Base-by-base conservation (phyloP, 2,113 vertebrate species). In the Caracal caracal region DNA sequence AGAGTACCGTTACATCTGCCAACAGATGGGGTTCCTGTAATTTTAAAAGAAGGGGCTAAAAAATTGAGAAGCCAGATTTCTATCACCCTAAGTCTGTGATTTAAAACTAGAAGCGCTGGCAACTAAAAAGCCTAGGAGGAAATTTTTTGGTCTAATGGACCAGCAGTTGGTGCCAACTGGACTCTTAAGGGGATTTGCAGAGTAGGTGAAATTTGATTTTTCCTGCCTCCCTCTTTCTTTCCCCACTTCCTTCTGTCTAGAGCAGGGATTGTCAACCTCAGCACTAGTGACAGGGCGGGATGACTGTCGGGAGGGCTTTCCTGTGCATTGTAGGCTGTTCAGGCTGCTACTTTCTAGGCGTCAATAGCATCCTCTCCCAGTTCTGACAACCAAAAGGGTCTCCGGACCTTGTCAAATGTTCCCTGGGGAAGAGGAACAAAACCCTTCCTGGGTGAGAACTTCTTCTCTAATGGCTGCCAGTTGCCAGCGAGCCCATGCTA, bases 41-140 rank as follows among this genome's bases (percentile, higher is more conserved):
- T 94, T 93, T 88, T 47, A 88, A 95, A 96, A 76, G 79, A 79
- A 87, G 8, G 35, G 40, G 37, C n/a, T 73, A n/a, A 84, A 93
- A 93, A 84, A 91, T 80, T 90, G 85, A 83, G 30, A 78, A 87
- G 90, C 26, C 82, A 75, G 63, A 88, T 76, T 97, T 93, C 76
- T 78, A 49, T 88, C 63, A 68, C 66, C 70, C 40, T 76, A 85
- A 81, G 73, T 81, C 61, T 78, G 6, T 70, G 49, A 66, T 84
- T 94, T 95, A 59, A 76, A 96, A 71, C 30, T 10, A 83, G 68
- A 89, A 82, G 33, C 73, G 35, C 33, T 95, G 90, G 78, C 78
- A 81, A 68, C 63, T 70, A 75, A 13, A 87, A 73, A 61, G 47
- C 61, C 40, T 61, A 89, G 26, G 43, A 51, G 53, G 68, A 91